Evolutionary conservation across 2,797 vertebrate genomes (phyloP), one percentile per base, ranked within the genome.

Genomic region (Rhynchotus rufescens): DNA sequence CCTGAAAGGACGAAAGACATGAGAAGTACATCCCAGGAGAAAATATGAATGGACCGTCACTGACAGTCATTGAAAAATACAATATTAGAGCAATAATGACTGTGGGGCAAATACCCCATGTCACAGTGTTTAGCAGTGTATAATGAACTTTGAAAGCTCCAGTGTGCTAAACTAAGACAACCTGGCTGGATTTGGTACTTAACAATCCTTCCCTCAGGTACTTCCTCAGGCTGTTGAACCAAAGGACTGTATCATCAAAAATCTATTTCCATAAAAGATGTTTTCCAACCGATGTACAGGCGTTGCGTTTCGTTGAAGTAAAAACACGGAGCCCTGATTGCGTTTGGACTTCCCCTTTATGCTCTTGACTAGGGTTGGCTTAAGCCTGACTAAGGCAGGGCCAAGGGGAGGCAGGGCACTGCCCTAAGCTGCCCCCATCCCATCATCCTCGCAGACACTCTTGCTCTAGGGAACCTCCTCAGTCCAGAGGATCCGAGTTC

Each of bases 111-210:
- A 49, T 72, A 67, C 51, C 79, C 54, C 1, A 0, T 74, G 90
- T 93, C 76, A 14, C 2, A 47, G 40, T 75, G 28, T 83, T 16
- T 83, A 49, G 42, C 86, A 62, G 86, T 69, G 32, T 3, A 10
- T 73, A 80, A 75, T 76, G 77, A 90, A 90, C 84, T 79, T 93
- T 28, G 65, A 78, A 90, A 80, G 56, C 49, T 79, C n/a, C 82
- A 65, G 77, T 64, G 75, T 4, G 3, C 59, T 96, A 87, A 90
- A 89, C 60, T 86, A 40, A 9, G 81, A 66, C 51, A 93, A 77
- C 8, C 6, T 51, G 3, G 40, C 91, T 91, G 36, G 13, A 67
- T 66, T 49, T 69, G n/a, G 40, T 90, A 54, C 49, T 95, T 74
- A 4, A 44, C 15, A 12, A 52, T 90, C 47, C 66, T 80, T 88